A percentile compares a stretch with the other conserved stretches of the same genome.
Evolutionary conservation across 2,888 invertebrate species (phyloP).

Genomic region (Adelphocoris suturalis): DNA sequence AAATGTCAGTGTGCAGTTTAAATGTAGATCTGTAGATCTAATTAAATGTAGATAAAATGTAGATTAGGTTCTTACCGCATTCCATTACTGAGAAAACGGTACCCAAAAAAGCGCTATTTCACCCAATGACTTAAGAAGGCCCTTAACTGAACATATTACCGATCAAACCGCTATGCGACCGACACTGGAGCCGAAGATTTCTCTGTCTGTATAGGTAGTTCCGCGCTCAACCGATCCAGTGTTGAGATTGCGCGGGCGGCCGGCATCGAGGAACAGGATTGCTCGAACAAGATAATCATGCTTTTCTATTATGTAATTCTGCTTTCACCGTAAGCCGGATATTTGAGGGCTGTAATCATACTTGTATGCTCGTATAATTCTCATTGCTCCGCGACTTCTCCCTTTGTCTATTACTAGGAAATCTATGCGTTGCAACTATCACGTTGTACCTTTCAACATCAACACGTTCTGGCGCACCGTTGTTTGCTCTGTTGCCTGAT

Average conservation of each 20-base stretch:
- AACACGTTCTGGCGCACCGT: neutral
- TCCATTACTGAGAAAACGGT: no score
- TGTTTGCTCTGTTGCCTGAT: neutral
- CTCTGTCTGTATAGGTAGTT: neutral
- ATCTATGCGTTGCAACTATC: neutral
- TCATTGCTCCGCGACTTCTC: neutral
- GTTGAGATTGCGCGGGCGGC: slow-evolving; percentile 26
- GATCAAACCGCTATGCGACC: neutral
- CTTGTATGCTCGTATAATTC: no score
- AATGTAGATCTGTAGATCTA: no score
- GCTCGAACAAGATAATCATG: slow-evolving; percentile 10
- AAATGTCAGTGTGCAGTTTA: no score
- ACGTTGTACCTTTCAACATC: neutral
- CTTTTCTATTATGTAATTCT: neutral
- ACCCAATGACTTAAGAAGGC: no score
- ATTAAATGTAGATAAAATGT: no score
- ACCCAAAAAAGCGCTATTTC: no score
- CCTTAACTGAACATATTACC: neutral
- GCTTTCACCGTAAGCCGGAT: neutral
- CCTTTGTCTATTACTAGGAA: neutral
- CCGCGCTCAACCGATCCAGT: neutral
- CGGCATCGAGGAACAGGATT: slow-evolving; percentile 2
- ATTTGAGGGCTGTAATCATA: neutral
- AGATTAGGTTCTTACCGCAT: no score
- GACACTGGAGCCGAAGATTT: neutral